Evolutionary conservation across 53 echinoderm and acorn worm genomes (phyloP), one percentile per base, ranked within the genome.

Genomic region (Stichopus horrens): DNA sequence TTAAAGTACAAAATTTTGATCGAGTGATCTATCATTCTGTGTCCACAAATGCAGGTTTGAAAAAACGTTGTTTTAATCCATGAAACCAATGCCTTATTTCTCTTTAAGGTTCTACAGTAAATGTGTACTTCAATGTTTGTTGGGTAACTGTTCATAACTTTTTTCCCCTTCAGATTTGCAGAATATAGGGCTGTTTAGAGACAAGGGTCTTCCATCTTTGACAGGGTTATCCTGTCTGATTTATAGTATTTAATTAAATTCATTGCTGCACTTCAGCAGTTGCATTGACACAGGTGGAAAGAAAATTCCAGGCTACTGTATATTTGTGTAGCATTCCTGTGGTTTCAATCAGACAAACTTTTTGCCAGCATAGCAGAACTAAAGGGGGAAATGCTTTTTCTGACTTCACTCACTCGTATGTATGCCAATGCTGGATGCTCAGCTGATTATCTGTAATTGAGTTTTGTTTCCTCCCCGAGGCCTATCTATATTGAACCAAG

Each of bases 401-500:
- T n/a, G 19, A 71, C 71, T 71, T 4, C 18, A 20, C 7, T 63
- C 63, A 18, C 56, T 8, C 55, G 16, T 7, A 16, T 80, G n/a
- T 11, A 10, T 80, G 20, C 58, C 37, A 37, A 37, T 0, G 37
- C 37, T 37, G 37, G 37, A 37, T 37, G 37, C 37, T 37, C 37
- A 37, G 37, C 37, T 37, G 37, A 37, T 37, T 37, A 37, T 37
- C 1, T 0, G 37, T 37, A 37, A 37, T 37, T 37, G 37, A 37
- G 37, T 1, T 37, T 22, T 23, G 9, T 37, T 75, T 75, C 9
- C 75, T 75, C 10, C 6, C 5, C 5, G 75, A 75, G 75, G 75
- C 75, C 13, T 10, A n/a, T n/a, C 58, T 56, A 56, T 81, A 81
- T 81, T 81, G 81, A 81, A 55, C 81, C 19, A 81, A 81, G 81